These are phyloP conservation scores for Pitta sordida DNA, from an alignment of 2,113 vertebrate genomes.

Conservation along the genomic window DNA sequence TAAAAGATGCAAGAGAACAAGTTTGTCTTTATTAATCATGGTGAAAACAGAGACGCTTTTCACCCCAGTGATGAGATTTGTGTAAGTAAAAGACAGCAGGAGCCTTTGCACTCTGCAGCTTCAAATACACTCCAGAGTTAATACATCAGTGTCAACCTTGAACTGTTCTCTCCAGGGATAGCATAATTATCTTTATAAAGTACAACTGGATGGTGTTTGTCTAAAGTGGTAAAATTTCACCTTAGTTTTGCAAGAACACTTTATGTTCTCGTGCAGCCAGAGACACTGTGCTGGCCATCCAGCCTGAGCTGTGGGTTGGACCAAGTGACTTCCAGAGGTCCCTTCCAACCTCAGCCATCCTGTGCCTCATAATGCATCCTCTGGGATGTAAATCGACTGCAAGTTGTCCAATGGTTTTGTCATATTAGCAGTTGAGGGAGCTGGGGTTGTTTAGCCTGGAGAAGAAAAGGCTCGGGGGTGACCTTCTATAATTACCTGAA, in stretches of 20 bases:
- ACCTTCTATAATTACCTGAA: too few relatives aligned
- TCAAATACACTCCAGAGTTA: not conserved
- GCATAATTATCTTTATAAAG: not conserved
- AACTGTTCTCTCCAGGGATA: not conserved
- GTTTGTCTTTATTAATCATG: not conserved
- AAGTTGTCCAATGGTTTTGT: not conserved
- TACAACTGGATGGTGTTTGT: not conserved
- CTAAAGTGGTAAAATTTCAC: not conserved
- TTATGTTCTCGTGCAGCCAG: not conserved
- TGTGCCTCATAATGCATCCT: too few relatives aligned
- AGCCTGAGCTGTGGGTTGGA: not conserved
- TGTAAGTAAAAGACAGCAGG: conserved; percentile 31
- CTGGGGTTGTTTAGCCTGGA: too few relatives aligned
- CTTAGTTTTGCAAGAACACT: not conserved
- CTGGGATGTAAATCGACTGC: not conserved
- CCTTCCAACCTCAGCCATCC: not conserved
- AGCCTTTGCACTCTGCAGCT: not conserved
- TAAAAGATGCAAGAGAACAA: not conserved
- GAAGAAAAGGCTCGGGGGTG: too few relatives aligned
- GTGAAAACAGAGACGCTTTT: conserved; percentile 21
- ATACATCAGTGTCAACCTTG: conserved; percentile 26
- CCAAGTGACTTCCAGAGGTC: not conserved
- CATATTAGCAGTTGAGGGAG: too few relatives aligned
- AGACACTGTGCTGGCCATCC: not conserved
- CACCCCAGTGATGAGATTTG: not conserved